phyloP scores from a whole-genome alignment of 2,888 invertebrate species.

The Nebria salina region DNA sequence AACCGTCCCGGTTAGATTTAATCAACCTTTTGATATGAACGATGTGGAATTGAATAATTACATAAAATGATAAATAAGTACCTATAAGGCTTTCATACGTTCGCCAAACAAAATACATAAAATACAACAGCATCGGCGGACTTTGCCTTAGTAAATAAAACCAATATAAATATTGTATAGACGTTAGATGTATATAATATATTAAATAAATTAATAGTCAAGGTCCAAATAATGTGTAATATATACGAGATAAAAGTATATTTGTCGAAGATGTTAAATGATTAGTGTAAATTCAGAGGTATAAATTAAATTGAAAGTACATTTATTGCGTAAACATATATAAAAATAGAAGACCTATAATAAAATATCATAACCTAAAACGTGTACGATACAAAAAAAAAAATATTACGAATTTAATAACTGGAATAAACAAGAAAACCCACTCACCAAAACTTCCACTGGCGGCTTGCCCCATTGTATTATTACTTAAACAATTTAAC shows the following conservation, averaged over 20 bases:
- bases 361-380: slow-evolving; percentile 31
- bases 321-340: neutral
- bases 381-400: neutral
- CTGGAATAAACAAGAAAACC: neutral
- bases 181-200: too few relatives aligned
- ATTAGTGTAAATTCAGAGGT: neutral
- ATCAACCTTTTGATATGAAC: slow-evolving; percentile 27
- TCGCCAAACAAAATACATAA: neutral
- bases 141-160: neutral
- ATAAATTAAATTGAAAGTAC: neutral
- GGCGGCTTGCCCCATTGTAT: slow-evolving; percentile 32
- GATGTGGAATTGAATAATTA: slow-evolving; percentile 30
- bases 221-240: neutral
- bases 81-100: neutral
- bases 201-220: too few relatives aligned
- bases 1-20: slow-evolving; percentile 24
- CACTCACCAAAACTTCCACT: slow-evolving; percentile 26
- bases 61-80: slow-evolving; percentile 13
- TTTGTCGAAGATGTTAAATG: neutral
- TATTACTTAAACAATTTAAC: too few relatives aligned
- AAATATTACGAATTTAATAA: neutral
- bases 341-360: slow-evolving; percentile 14
- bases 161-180: too few relatives aligned
- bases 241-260: neutral
- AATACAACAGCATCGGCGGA: neutral